A percentile compares a stretch with the other conserved stretches of the same genome.
Conservation (phyloP, 2,888 invertebrate species). For the Ennomos erosarius region DNA sequence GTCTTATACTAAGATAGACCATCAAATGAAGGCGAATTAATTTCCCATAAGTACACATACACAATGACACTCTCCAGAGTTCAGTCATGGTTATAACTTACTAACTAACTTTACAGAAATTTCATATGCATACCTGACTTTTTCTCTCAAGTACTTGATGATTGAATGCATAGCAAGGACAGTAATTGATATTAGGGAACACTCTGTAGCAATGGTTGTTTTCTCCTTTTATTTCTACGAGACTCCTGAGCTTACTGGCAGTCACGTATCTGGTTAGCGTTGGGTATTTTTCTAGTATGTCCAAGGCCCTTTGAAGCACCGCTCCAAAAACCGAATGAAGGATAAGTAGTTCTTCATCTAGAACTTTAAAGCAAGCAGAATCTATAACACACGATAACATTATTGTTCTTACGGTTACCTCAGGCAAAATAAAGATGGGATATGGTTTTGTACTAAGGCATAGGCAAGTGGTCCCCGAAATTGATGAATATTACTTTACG, state of each 20-base stretch:
- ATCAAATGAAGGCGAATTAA: too few relatives aligned
- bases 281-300: slow-evolving; percentile 85
- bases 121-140: slow-evolving; percentile 66
- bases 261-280: slow-evolving; percentile 79
- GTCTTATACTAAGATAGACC: too few relatives aligned
- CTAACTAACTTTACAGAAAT: too few relatives aligned
- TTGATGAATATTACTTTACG: slow-evolving; percentile 21
- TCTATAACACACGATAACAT: too few relatives aligned
- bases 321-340: slow-evolving; percentile 86
- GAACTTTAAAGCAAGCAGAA: slow-evolving; percentile 68
- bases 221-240: slow-evolving; percentile 86
- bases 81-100: too few relatives aligned
- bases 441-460: too few relatives aligned
- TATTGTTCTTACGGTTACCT: not conserved
- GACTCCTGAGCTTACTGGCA: slow-evolving; percentile 62
- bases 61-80: too few relatives aligned
- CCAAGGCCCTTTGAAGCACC: slow-evolving; percentile 85
- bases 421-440: not conserved
- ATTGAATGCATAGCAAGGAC: slow-evolving; percentile 87
- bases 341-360: slow-evolving; percentile 81
- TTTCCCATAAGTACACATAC: too few relatives aligned
- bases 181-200: slow-evolving; percentile 88
- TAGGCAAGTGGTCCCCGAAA: too few relatives aligned
- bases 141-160: slow-evolving; percentile 83
- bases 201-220: slow-evolving; percentile 85